These are phyloP conservation scores for Oxytorus armatus DNA, from an alignment of 2,888 invertebrate genomes.

Conservation along the genomic window DNA sequence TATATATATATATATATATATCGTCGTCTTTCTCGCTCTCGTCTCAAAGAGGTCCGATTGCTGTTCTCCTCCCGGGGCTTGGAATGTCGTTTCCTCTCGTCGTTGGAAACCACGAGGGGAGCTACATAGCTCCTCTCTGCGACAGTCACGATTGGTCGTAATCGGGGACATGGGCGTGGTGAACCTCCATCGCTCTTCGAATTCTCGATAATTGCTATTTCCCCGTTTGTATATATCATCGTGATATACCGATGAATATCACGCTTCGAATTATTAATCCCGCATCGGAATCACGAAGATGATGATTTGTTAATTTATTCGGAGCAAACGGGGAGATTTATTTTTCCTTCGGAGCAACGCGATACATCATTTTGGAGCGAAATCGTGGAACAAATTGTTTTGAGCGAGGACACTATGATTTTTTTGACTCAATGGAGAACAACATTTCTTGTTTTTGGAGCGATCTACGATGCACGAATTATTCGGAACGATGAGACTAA, in stretches of 20 bases:
- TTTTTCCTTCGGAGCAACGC: not conserved
- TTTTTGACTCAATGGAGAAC: no score
- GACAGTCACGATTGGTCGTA: conserved; percentile 81
- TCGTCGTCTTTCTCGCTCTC: conserved; percentile 18
- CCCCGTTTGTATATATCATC: conserved; percentile 15
- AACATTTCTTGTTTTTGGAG: no score
- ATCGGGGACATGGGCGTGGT: conserved; percentile 83
- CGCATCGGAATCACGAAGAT: not conserved
- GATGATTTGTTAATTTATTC: not conserved
- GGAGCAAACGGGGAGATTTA: not conserved
- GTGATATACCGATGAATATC: conserved; percentile 11
- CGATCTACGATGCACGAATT: no score
- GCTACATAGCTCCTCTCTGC: conserved; percentile 66
- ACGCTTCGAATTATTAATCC: conserved; percentile 20
- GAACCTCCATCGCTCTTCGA: conserved; percentile 80
- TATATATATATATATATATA: not conserved
- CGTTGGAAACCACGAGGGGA: conserved; percentile 67
- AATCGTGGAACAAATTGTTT: no score
- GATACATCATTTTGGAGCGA: not conserved
- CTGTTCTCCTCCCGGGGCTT: conserved; percentile 71
- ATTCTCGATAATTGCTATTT: conserved; percentile 78
- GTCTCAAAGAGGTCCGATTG: conserved; percentile 46
- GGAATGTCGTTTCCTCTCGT: conserved; percentile 79
- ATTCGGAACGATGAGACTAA: no score
- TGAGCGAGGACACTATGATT: no score